Percentiles rank a stretch among this genome's conserved stretches.
Conservation (phyloP, 1,140 invertebrate species). For the Pseudomyrmex sp. region DNA sequence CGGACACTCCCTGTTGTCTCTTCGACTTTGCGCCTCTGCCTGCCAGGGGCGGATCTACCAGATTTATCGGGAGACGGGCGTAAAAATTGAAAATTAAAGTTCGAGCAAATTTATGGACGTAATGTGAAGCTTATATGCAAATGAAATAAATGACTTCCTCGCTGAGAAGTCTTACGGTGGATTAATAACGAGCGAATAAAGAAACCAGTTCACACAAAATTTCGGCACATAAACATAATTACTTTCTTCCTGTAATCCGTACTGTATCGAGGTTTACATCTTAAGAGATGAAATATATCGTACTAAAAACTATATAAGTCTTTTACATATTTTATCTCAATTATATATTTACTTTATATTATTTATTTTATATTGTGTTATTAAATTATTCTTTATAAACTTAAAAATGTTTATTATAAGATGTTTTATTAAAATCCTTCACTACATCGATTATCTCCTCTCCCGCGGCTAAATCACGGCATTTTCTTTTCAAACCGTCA, state of each 20-base stretch:
- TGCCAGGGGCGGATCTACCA: constrained; percentile 28
- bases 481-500: constrained; percentile 13
- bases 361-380: too few species aligned
- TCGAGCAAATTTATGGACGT: not conserved
- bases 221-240: too few species aligned
- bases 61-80: not conserved
- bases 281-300: too few species aligned
- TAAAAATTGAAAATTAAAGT: not conserved
- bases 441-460: not conserved
- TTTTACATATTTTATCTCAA: not conserved
- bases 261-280: too few species aligned
- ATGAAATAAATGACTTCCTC: not conserved
- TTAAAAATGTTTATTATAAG: not conserved
- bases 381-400: not conserved
- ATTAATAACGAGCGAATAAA: not conserved
- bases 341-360: not conserved
- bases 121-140: constrained; percentile 2
- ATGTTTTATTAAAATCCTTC: not conserved
- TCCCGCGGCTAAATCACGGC: not conserved
- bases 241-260: too few species aligned
- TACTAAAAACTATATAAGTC: not conserved
- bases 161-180: not conserved
- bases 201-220: not conserved
- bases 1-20: constrained; percentile 67
- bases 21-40: constrained; percentile 47